A percentile compares a stretch with the other conserved stretches of the same genome.
Evolutionary conservation across 1,140 invertebrate species (phyloP).

Genomic region (Lasioglossum baleicum): DNA sequence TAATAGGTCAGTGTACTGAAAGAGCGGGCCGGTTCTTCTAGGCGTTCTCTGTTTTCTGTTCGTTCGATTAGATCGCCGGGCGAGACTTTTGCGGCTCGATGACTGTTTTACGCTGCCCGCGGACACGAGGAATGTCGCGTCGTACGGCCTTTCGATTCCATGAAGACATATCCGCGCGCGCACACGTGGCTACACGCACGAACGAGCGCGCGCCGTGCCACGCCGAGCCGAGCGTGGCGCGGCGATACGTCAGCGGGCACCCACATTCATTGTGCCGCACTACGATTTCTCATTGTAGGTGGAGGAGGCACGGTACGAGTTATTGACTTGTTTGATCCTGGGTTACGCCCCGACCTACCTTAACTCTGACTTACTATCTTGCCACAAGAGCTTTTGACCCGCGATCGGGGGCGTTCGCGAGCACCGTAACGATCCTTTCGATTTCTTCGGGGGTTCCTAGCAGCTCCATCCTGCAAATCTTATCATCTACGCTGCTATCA

Average conservation of each 20-base stretch:
- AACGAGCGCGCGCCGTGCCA: conserved; percentile 36
- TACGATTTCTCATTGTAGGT: conserved; percentile 73
- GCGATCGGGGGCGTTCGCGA: conserved; percentile 21
- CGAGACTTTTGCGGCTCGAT: conserved; percentile 20
- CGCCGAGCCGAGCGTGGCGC: not conserved
- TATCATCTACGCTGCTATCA: no score
- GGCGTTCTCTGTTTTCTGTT: conserved; percentile 4
- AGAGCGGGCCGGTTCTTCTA: not conserved
- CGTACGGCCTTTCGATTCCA: conserved; percentile 63
- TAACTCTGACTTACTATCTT: conserved; percentile 73
- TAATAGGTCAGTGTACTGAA: not conserved
- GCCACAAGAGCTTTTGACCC: conserved; percentile 60
- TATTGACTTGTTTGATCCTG: conserved; percentile 77
- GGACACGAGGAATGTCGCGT: conserved; percentile 52
- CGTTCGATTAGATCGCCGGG: conserved; percentile 38
- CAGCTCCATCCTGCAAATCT: no score
- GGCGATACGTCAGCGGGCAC: conserved; percentile 66
- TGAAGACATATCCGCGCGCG: conserved; percentile 71
- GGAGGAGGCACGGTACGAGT: conserved; percentile 70
- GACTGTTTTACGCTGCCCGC: conserved; percentile 55
- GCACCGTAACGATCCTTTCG: conserved; percentile 38
- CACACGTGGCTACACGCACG: conserved; percentile 41
- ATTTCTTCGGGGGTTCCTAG: conserved; percentile 9
- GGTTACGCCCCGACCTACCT: conserved; percentile 77
- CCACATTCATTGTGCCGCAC: conserved; percentile 69